Base-by-base conservation (phyloP, 2,888 invertebrate genomes). In the Lochmaea capreae region DNA sequence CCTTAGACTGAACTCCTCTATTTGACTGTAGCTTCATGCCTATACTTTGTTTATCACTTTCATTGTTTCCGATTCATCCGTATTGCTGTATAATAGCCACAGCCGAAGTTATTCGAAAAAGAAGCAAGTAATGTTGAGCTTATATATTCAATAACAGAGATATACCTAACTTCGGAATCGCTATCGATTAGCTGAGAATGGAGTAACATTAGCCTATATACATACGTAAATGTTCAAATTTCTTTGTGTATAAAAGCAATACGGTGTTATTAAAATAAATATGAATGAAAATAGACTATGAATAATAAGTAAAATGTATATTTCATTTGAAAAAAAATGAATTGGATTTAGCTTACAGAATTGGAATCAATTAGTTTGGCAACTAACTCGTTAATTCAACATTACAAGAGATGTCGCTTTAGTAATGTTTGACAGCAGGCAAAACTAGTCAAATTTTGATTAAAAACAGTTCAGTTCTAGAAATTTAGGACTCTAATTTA, bases 181-280 rank as follows among this genome's bases (percentile, higher is more conserved):
- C 33, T 39, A 39, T 39, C 33, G 33, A 71, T 75, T 75, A 68
- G 57, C 33, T 22, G 42, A 68, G 42, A 66, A 71, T 61, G 67
- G 74, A 77, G 74, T 77, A 77, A 72, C 72, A 75, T 77, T 77
- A 77, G 72, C 74, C 72, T 71, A 74, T 66, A 77, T 76, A 67
- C 65, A 69, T 63, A 69, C n/a, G 52, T 49, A 69, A 61, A 62
- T 69, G 42, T 46, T 49, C 22, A 57, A 63, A 65, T 67, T 62
- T 72, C 39, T 46, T 58, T 54, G 58, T 46, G 57, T 58, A 46
- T 57, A 33, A 58, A 67, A 59, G 49, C 61, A 67, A 72, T 72
- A 62, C 57, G 22, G 22, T 72, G 42, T 65, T 14, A 12, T 49
- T 49, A 43, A 16, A 46, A n/a, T 61, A 63, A 63, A 63, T 52